Percentiles rank a stretch among this genome's conserved stretches.
These are phyloP conservation scores for Heteractis magnifica DNA, from an alignment of 92 coral and sea anemone genomes.

Conservation along the genomic window DNA sequence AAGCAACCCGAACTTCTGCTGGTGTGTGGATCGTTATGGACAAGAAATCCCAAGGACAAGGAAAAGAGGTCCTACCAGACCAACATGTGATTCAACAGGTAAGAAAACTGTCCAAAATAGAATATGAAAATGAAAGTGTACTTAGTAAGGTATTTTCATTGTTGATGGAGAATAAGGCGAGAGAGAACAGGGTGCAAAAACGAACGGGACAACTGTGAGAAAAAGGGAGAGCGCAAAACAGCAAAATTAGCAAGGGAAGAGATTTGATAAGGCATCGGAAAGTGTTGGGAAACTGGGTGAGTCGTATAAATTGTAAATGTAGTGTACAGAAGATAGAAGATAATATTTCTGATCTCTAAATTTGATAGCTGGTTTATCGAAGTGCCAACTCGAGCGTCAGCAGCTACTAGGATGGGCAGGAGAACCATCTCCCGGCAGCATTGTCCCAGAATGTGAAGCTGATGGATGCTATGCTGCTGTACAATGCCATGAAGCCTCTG, in stretches of 20 bases:
- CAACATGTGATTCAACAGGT: slow-evolving; percentile 52
- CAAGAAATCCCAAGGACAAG: slow-evolving; percentile 73
- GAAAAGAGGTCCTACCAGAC: slow-evolving; percentile 60
- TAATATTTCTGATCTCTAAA: not conserved
- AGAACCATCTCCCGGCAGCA: slow-evolving; percentile 62
- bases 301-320: no score
- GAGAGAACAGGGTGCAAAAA: no score
- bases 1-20: slow-evolving; percentile 52
- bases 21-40: slow-evolving; percentile 86
- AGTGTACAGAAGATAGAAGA: no score
- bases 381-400: slow-evolving; percentile 76
- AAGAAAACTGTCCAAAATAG: slow-evolving; percentile 36
- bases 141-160: not conserved
- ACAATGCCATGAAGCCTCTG: slow-evolving; percentile 73
- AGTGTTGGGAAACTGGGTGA: no score
- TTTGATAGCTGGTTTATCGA: slow-evolving; percentile 66
- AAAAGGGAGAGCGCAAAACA: no score
- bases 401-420: slow-evolving; percentile 67
- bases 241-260: no score
- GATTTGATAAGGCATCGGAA: no score
- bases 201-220: no score
- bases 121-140: not conserved
- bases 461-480: slow-evolving; percentile 67
- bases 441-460: slow-evolving; percentile 80
- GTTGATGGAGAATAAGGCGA: no score